Evolutionary conservation across 1,140 invertebrate genomes (phyloP).

Genomic region (Doryteuthis pealeii): DNA sequence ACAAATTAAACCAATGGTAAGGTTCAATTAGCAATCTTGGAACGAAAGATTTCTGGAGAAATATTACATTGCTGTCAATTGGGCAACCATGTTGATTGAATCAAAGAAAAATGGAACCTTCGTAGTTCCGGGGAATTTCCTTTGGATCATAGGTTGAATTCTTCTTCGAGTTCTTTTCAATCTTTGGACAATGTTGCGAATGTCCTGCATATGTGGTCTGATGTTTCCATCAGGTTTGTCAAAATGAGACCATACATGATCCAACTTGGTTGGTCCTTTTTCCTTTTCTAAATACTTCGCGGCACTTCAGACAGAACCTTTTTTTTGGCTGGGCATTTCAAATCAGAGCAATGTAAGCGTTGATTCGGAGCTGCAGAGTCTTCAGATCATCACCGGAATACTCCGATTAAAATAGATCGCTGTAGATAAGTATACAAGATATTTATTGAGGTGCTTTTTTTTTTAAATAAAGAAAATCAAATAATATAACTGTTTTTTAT

Average conservation of each 20-base stretch:
- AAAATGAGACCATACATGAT: conserved; percentile 92
- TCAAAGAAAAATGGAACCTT: conserved; percentile 61
- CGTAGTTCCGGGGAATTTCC: conserved; percentile 84
- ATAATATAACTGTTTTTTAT: no score
- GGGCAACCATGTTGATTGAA: conserved; percentile 44
- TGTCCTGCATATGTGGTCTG: conserved; percentile 76
- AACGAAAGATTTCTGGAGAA: conserved; percentile 82
- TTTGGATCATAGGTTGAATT: conserved; percentile 76
- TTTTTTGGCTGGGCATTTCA: conserved; percentile 81
- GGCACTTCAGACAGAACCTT: conserved; percentile 74
- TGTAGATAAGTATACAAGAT: conserved; percentile 30
- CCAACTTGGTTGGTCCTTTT: conserved; percentile 91
- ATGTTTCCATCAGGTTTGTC: conserved; percentile 80
- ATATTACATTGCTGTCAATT: conserved; percentile 70
- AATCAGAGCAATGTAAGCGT: conserved; percentile 83
- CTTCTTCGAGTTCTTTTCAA: conserved; percentile 69
- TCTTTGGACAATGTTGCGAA: conserved; percentile 81
- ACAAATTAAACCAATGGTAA: conserved; percentile 85
- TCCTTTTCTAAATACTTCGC: conserved; percentile 71
- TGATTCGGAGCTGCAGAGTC: conserved; percentile 84
- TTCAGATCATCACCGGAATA: conserved; percentile 70
- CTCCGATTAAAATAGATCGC: conserved; percentile 60
- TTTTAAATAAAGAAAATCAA: no score
- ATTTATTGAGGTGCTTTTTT: no score
- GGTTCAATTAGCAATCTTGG: conserved; percentile 75